Evolutionary conservation across 2,888 invertebrate species (phyloP).

Genomic region (Drosophila paucipuncta): DNA sequence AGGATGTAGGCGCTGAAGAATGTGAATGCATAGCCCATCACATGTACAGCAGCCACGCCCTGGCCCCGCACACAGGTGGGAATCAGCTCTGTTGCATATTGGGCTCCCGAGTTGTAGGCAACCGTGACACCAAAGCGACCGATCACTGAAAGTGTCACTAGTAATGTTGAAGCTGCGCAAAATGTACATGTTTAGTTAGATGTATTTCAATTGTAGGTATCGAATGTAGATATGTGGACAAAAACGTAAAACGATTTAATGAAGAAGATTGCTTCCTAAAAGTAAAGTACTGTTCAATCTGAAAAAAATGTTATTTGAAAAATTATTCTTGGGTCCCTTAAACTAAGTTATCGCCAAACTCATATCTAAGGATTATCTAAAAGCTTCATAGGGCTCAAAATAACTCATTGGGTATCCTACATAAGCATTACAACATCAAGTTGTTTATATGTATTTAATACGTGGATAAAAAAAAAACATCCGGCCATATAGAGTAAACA

Average conservation of each 20-base stretch:
- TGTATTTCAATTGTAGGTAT: background rate
- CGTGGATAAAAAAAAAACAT: background rate
- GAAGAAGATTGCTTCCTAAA: background rate
- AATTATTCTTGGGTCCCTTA: background rate
- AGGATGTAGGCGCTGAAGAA: conserved; percentile 87
- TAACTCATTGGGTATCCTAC: background rate
- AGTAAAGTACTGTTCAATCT: background rate
- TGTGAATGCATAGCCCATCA: conserved; percentile 88
- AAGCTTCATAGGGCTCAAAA: background rate
- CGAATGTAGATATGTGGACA: background rate
- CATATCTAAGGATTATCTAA: background rate
- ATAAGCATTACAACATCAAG: background rate
- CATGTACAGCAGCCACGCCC: conserved; percentile 88
- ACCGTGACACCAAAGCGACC: conserved; percentile 88
- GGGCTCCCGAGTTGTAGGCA: conserved; percentile 88
- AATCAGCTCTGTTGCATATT: conserved; percentile 88
- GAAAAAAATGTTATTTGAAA: background rate
- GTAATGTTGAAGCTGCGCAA: conserved; percentile 73
- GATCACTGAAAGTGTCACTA: conserved; percentile 86
- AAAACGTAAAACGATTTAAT: background rate
- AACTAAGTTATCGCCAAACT: too few species aligned
- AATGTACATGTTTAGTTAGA: background rate
- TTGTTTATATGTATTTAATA: background rate
- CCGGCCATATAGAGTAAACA: background rate
- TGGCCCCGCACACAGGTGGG: conserved; percentile 88